Evolutionary conservation across 2,888 invertebrate species (phyloP), one percentile per base, ranked within the genome.

Genomic region (Metalampra italica): DNA sequence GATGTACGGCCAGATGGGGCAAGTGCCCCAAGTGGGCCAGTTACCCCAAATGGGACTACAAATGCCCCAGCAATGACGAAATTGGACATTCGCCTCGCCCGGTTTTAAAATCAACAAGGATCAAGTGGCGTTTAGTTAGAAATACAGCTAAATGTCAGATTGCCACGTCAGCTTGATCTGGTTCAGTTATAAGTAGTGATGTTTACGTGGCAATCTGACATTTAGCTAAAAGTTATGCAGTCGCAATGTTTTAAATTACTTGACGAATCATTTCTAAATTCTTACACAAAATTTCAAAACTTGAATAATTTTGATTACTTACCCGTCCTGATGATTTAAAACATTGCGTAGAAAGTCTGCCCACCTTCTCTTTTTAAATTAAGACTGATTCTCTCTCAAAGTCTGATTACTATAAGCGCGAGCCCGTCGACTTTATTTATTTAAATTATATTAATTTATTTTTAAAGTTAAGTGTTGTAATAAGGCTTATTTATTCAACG

Each of bases 401-500:
- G 66, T 68, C 71, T 72, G 71, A 77, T 71, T 65, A 61, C 56
- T 54, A 54, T 66, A 65, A 71, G 80, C 77, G 86, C 84, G 88
- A 88, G 80, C 83, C 85, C 88, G 88, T 89, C 88, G 88, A 86
- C 83, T 83, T 86, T 80, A 76, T 77, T 74, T 72, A 71, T 66
- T 65, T 60, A 60, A 47, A 49, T 50, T 48, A 62, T 51, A 62
- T 60, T 88, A 85, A 84, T 80, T 86, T 84, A 82, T 79, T 76
- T 59, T 74, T 66, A 63, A 22, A 59, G 62, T 57, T 78, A 76
- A 75, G 70, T 60, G 73, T 74, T 80, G 71, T 74, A 60, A 62
- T 80, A 78, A 86, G 79, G 62, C 55, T 77, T 87, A 87, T 89
- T 88, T 88, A 88, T 87, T 85, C 81, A 76, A 81, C 85, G 87